Evolutionary conservation across 1,140 invertebrate species (phyloP).

Genomic region (Zaprionus capensis): DNA sequence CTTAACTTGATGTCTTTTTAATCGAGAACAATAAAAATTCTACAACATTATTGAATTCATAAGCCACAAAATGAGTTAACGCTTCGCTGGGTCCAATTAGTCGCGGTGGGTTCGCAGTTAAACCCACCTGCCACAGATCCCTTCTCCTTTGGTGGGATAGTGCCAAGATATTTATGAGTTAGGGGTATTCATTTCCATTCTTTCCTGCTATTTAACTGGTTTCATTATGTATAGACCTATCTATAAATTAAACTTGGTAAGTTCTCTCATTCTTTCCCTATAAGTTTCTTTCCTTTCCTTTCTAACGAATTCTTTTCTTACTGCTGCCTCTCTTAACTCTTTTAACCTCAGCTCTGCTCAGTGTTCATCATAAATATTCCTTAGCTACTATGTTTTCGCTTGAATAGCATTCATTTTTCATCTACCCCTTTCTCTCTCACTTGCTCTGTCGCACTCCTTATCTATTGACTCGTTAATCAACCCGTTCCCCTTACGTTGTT

Average conservation of each 20-base stretch:
- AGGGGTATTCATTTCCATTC: background rate
- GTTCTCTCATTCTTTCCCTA: background rate
- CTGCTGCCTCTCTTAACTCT: background rate
- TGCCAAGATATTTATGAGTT: background rate
- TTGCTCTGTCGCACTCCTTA: background rate
- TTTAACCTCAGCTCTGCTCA: background rate
- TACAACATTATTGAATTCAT: constrained; percentile 50
- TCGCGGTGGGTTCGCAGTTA: constrained; percentile 20
- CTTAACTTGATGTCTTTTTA: constrained; percentile 74
- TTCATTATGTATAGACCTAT: background rate
- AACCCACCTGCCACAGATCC: constrained; percentile 35
- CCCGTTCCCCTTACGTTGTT: constrained; percentile 44
- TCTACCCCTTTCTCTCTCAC: background rate
- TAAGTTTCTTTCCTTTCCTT: background rate
- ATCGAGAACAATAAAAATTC: constrained; percentile 78
- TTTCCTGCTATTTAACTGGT: background rate
- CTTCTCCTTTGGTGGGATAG: background rate
- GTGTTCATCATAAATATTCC: constrained; percentile 1
- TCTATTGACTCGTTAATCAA: constrained; percentile 68
- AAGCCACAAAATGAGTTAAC: constrained; percentile 69
- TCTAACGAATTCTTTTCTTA: too few relatives aligned
- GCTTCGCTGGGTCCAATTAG: constrained; percentile 66
- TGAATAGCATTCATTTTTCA: constrained; percentile 30
- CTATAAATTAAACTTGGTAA: background rate
- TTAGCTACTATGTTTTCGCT: constrained; percentile 17